A percentile compares a stretch with the other conserved stretches of the same genome.
Evolutionary conservation across 2,797 vertebrate species (phyloP).

Genomic region (Spinus olivaceus): DNA sequence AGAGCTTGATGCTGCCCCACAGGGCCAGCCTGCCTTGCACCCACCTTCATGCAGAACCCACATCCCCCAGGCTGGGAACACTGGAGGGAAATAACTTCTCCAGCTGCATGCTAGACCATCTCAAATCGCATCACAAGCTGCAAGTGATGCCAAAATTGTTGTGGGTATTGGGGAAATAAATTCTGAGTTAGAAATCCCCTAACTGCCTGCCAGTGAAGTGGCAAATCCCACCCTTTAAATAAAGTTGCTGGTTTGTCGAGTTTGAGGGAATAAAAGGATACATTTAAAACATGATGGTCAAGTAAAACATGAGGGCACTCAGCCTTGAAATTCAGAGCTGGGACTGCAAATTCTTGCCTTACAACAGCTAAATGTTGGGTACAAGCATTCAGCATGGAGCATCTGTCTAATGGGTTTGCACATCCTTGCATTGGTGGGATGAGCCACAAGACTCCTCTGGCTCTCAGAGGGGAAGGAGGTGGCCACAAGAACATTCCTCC

Average conservation of each 20-base stretch:
- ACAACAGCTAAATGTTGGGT: not conserved
- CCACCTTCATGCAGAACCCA: not conserved
- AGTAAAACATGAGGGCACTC: not conserved
- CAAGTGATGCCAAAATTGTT: not conserved
- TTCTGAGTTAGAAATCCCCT: not conserved
- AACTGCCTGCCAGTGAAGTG: not conserved
- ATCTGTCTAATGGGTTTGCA: not conserved
- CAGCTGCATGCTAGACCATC: not conserved
- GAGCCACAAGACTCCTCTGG: not conserved
- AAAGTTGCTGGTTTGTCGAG: not conserved
- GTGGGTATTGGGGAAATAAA: not conserved
- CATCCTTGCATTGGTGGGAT: not conserved
- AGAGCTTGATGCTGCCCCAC: fast-evolving
- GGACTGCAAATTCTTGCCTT: not conserved
- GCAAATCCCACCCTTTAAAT: not conserved
- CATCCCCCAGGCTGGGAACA: not conserved
- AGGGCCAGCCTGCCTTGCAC: not conserved
- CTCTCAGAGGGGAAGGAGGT: not conserved
- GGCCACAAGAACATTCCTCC: not conserved
- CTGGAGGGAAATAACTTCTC: not conserved
- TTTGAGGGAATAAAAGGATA: not conserved
- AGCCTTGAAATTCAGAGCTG: not conserved
- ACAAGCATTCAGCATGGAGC: not conserved
- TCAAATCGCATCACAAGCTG: not conserved
- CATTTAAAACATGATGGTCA: not conserved